These are phyloP conservation scores for Ceratina calcarata DNA, from an alignment of 1,140 invertebrate genomes.

Conservation along the genomic window DNA sequence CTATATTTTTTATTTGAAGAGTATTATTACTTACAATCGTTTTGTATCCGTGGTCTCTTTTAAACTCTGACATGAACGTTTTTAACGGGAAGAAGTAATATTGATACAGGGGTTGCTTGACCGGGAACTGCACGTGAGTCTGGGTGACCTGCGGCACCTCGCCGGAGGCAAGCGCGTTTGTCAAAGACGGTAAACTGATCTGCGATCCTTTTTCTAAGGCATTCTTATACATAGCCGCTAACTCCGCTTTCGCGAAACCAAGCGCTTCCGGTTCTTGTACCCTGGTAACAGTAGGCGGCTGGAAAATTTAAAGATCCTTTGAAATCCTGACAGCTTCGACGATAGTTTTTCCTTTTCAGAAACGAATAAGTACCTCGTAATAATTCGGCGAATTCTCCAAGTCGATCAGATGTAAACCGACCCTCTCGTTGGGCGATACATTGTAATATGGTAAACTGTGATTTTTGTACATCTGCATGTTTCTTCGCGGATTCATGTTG, in stretches of 20 bases:
- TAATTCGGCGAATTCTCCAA: constrained; percentile 21
- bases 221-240: constrained; percentile 65
- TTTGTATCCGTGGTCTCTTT: constrained; percentile 53
- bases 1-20: background rate
- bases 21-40: constrained; percentile 34
- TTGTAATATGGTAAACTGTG: constrained; percentile 5
- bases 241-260: constrained; percentile 57
- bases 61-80: constrained; percentile 63
- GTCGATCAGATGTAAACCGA: constrained; percentile 1
- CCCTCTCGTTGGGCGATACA: background rate
- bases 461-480: constrained; percentile 3
- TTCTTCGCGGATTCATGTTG: background rate
- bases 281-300: constrained; percentile 13
- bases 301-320: constrained; percentile 8
- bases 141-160: constrained; percentile 48
- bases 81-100: constrained; percentile 71
- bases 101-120: constrained; percentile 53
- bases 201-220: constrained; percentile 65
- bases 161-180: constrained; percentile 54
- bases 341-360: background rate
- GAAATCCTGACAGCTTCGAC: background rate
- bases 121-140: constrained; percentile 55
- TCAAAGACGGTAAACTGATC: constrained; percentile 58
- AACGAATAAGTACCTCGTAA: constrained; percentile 41
- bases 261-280: constrained; percentile 30